phyloP scores from a whole-genome alignment of 2,888 invertebrate genomes.

The Andrena marginata region DNA sequence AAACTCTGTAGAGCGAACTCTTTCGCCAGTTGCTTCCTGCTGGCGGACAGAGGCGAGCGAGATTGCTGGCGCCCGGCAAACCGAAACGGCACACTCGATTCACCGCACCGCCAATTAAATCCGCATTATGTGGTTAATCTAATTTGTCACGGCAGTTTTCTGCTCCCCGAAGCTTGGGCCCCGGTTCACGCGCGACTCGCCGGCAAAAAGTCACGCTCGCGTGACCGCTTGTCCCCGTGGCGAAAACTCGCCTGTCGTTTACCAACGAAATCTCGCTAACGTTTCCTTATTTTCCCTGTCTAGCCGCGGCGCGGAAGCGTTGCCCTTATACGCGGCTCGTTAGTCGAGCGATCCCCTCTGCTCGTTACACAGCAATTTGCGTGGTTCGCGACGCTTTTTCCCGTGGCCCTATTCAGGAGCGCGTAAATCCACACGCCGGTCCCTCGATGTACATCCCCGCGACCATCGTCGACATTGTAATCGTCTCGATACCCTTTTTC shows the following conservation, averaged over 20 bases:
- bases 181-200: constrained; percentile 8
- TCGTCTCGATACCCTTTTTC: constrained; percentile 27
- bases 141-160: constrained; percentile 64
- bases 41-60: constrained; percentile 13
- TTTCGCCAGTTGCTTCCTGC: constrained; percentile 33
- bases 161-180: constrained; percentile 6
- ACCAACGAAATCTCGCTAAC: constrained; percentile 31
- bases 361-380: constrained; percentile 45
- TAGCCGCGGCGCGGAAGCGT: constrained; percentile 38
- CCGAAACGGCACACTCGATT: constrained; percentile 39
- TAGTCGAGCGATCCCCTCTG: constrained; percentile 56
- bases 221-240: constrained; percentile 10
- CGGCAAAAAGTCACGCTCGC: constrained; percentile 8
- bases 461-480: constrained; percentile 44
- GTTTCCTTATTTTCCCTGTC: constrained; percentile 4
- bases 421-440: constrained; percentile 28
- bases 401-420: constrained; percentile 2
- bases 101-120: constrained; percentile 59
- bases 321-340: constrained; percentile 61
- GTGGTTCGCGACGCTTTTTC: constrained; percentile 61
- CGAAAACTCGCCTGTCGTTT: background rate
- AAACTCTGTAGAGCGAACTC: constrained; percentile 39
- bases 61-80: constrained; percentile 47
- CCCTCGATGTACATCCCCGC: background rate
- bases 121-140: constrained; percentile 51